Evolutionary conservation across 2,113 vertebrate species (phyloP).

Genomic region (Lampris incognitus): DNA sequence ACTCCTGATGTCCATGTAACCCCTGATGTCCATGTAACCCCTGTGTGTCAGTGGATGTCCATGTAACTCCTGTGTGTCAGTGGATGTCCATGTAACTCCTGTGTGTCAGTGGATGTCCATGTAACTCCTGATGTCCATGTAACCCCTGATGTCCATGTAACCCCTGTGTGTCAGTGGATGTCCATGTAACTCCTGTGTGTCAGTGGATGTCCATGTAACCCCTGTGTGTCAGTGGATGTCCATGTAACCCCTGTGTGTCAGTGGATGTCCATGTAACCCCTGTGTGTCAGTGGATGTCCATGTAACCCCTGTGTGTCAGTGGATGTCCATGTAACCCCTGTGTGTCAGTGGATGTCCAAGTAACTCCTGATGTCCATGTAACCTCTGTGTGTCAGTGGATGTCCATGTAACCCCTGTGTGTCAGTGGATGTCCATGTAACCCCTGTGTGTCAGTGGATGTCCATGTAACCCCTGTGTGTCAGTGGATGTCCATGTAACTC

Average conservation of each 20-base stretch:
- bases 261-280: no score
- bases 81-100: no score
- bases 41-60: not conserved
- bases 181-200: not conserved
- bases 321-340: no score
- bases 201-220: no score
- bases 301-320: not conserved
- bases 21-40: no score
- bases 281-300: not conserved
- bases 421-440: no score
- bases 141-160: no score
- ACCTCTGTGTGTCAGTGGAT: not conserved
- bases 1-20: no score
- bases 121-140: accelerated
- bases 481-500: not conserved
- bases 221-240: not conserved
- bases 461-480: not conserved
- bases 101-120: not conserved
- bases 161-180: not conserved
- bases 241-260: not conserved
- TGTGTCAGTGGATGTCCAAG: not conserved
- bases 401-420: not conserved
- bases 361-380: not conserved
- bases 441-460: not conserved
- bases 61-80: not conserved